These are phyloP conservation scores for Gambelia wislizenii DNA, from an alignment of 2,797 vertebrate species.

Conservation along the genomic window DNA sequence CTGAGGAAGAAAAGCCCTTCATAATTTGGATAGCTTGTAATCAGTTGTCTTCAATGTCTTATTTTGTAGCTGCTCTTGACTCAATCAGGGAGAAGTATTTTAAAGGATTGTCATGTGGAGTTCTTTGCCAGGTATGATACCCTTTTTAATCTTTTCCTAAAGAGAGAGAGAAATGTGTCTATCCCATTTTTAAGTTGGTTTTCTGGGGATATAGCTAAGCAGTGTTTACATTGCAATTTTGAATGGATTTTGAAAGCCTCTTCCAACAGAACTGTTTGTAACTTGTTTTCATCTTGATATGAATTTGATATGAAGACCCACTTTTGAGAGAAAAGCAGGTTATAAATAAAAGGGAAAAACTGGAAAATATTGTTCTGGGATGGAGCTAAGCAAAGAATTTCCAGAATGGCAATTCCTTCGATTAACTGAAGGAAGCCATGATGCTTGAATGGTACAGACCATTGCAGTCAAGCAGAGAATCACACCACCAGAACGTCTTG, in stretches of 20 bases:
- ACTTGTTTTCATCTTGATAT: too few species aligned
- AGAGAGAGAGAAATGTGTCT: background rate
- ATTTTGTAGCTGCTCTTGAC: slow-evolving; percentile 56
- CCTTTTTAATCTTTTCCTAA: background rate
- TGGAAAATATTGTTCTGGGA: background rate
- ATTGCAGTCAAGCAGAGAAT: too few species aligned
- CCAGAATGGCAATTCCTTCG: slow-evolving; percentile 4
- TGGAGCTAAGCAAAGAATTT: background rate
- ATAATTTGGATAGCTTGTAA: background rate
- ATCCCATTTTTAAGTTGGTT: background rate
- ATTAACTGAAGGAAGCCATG: background rate
- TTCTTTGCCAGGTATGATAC: slow-evolving; percentile 69
- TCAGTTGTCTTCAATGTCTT: slow-evolving; percentile 33
- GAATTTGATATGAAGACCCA: too few species aligned
- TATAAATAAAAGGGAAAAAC: too few species aligned
- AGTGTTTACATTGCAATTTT: background rate
- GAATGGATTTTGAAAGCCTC: background rate
- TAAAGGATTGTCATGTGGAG: slow-evolving; percentile 52
- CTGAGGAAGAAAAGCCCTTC: too few species aligned
- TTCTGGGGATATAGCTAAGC: background rate
- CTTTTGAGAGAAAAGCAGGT: too few species aligned
- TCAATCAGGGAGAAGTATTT: slow-evolving; percentile 55
- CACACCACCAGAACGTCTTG: too few species aligned
- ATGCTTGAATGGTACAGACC: background rate
- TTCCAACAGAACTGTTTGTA: too few species aligned